A percentile compares a stretch with the other conserved stretches of the same genome.
These are phyloP conservation scores for Homarus americanus DNA, from an alignment of 1,140 invertebrate genomes.

Conservation along the genomic window DNA sequence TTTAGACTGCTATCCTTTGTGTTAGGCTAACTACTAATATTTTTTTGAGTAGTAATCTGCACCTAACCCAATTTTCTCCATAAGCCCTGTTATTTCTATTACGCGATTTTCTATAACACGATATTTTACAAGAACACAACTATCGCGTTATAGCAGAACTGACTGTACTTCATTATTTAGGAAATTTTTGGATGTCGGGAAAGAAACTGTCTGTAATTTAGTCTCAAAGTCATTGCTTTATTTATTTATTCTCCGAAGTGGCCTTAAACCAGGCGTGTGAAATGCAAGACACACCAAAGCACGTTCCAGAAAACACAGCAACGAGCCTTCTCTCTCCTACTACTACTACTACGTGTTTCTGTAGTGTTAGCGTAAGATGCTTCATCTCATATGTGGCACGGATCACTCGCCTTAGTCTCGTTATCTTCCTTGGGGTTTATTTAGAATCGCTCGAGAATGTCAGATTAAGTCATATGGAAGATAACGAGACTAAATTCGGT, in stretches of 20 bases:
- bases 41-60: too few species aligned
- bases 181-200: conserved; percentile 4
- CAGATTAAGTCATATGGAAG: conserved; percentile 31
- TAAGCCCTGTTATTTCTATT: too few species aligned
- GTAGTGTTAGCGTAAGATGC: conserved; percentile 60
- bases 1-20: too few species aligned
- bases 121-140: too few species aligned
- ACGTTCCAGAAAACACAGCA: conserved; percentile 71
- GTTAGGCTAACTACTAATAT: too few species aligned
- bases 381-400: conserved; percentile 51
- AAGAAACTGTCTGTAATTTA: conserved; percentile 22
- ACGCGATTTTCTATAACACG: too few species aligned
- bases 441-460: background rate
- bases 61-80: too few species aligned
- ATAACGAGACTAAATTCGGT: conserved; percentile 32
- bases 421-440: conserved; percentile 33
- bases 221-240: background rate
- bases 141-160: too few species aligned
- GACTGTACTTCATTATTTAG: conserved; percentile 36
- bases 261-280: conserved; percentile 66
- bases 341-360: conserved; percentile 44
- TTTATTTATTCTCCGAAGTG: conserved; percentile 55
- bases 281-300: conserved; percentile 66
- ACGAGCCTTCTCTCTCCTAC: conserved; percentile 67
- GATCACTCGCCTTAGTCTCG: conserved; percentile 39